These are phyloP conservation scores for Geothlypis trichas DNA, from an alignment of 2,113 vertebrate species.

Conservation along the genomic window DNA sequence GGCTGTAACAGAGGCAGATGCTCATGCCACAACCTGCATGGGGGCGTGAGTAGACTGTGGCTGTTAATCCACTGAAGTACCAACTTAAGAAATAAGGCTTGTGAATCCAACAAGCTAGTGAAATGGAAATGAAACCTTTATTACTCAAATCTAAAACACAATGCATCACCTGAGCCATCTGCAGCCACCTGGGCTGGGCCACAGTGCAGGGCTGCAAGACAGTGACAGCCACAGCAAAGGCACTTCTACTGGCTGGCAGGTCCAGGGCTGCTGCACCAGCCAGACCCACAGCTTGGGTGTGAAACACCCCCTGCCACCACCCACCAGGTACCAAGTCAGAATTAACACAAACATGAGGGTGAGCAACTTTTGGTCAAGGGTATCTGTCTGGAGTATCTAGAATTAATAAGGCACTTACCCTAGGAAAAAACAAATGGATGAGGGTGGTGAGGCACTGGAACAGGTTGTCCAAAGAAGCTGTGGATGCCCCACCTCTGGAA, in stretches of 20 bases:
- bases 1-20: neutral
- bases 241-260: neutral
- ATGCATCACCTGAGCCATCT: neutral
- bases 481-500: neutral
- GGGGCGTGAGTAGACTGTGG: neutral
- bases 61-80: neutral
- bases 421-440: neutral
- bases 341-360: fast-evolving
- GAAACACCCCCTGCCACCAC: neutral
- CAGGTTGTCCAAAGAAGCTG: neutral
- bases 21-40: neutral
- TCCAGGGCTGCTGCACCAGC: fast-evolving
- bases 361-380: neutral
- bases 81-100: neutral
- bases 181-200: neutral
- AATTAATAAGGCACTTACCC: neutral
- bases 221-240: neutral
- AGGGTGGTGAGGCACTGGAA: neutral
- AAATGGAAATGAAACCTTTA: neutral
- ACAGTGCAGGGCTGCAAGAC: fast-evolving
- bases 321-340: fast-evolving
- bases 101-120: neutral
- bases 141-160: neutral
- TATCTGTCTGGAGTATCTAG: neutral
- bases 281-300: fast-evolving